Conservation (phyloP, 1,140 invertebrate species). For the Dreissena polymorpha region DNA sequence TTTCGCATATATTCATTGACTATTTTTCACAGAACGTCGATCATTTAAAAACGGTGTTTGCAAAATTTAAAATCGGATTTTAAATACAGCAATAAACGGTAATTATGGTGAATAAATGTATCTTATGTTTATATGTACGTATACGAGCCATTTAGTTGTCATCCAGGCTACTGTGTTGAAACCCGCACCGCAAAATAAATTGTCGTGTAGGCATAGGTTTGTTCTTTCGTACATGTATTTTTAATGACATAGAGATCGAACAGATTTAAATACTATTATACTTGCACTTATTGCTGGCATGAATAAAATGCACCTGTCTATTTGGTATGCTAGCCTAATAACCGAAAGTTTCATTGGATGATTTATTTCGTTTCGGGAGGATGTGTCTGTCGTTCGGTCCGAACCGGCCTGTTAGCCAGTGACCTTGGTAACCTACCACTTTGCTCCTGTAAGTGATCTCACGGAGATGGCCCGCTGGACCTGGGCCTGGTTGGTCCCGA, state of each 20-base stretch:
- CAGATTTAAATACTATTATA: neutral
- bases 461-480: slow-evolving; percentile 94
- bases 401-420: neutral
- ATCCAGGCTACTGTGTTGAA: neutral
- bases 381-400: neutral
- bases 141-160: neutral
- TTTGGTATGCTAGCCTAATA: neutral
- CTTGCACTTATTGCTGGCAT: too few species aligned
- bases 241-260: neutral
- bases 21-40: neutral
- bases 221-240: too few species aligned
- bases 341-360: neutral
- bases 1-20: neutral
- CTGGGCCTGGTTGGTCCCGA: slow-evolving; percentile 95
- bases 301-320: neutral
- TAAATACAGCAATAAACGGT: neutral
- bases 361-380: neutral
- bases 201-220: neutral
- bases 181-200: too few species aligned
- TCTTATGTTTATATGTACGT: too few species aligned
- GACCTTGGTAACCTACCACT: slow-evolving; percentile 79
- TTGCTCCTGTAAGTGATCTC: slow-evolving; percentile 84
- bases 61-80: too few species aligned
- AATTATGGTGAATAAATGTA: too few species aligned
- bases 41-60: too few species aligned